A percentile compares a stretch with the other conserved stretches of the same genome.
phyloP scores from a whole-genome alignment of 2,113 vertebrate genomes.

The Dendropsophus ebraccatus region DNA sequence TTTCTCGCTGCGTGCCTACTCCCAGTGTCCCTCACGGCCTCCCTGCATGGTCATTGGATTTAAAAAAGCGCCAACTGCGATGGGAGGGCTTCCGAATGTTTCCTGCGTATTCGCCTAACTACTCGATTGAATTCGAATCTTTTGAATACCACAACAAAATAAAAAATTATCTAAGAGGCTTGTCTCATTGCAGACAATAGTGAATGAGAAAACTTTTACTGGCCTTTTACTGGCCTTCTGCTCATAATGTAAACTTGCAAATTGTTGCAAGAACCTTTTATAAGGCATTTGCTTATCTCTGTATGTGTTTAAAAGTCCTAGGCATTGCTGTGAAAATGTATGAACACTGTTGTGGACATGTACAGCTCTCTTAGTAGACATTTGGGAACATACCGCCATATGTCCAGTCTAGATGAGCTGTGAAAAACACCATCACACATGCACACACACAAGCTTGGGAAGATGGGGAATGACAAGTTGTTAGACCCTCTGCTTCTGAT shows the following conservation, averaged over 20 bases:
- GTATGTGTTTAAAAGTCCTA: conserved; percentile 59
- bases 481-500: conserved; percentile 33
- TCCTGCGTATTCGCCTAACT: no score
- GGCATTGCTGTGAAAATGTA: conserved; percentile 58
- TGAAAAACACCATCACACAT: conserved; percentile 41
- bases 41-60: no score
- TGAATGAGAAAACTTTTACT: not conserved
- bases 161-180: no score
- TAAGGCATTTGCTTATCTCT: conserved; percentile 62
- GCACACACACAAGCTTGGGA: not conserved
- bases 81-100: no score
- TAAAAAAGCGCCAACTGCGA: no score
- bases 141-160: no score
- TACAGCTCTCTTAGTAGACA: conserved; percentile 58
- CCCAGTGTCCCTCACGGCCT: no score
- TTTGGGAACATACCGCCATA: conserved; percentile 65
- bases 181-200: not conserved
- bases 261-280: conserved; percentile 46
- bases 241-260: no score
- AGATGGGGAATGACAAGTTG: conserved; percentile 59
- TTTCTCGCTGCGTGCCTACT: no score
- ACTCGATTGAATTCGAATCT: no score
- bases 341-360: conserved; percentile 64
- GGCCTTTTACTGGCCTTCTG: not conserved
- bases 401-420: conserved; percentile 62